These are phyloP conservation scores for Brachyistius frenatus DNA, from an alignment of 2,113 vertebrate species.

Conservation along the genomic window DNA sequence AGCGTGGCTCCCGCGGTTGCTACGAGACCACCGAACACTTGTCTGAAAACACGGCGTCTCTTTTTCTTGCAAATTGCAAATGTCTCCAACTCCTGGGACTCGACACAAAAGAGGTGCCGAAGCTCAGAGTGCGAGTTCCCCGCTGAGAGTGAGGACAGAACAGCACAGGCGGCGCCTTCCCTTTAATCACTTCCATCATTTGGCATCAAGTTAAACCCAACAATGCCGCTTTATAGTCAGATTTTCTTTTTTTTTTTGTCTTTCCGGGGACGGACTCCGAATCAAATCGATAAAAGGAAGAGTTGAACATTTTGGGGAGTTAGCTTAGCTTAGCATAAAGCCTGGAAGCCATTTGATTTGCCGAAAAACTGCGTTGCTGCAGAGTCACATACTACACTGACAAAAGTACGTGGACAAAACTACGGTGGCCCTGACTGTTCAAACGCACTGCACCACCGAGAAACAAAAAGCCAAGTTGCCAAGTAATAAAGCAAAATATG, in stretches of 20 bases:
- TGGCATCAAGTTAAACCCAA: slow-evolving; percentile 1
- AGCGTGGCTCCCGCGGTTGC: slow-evolving; percentile 57
- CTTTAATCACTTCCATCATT: background rate
- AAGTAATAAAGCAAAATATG: no score
- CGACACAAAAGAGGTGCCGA: background rate
- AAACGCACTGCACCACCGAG: no score
- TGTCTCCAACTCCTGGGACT: slow-evolving; percentile 32
- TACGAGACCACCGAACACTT: slow-evolving; percentile 48
- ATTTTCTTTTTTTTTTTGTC: background rate
- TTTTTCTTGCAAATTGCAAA: slow-evolving; percentile 24
- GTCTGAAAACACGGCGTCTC: slow-evolving; percentile 21
- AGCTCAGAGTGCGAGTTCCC: slow-evolving; percentile 40
- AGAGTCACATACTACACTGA: no score
- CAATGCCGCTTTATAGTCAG: background rate
- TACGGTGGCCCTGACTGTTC: no score
- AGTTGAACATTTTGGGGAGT: no score
- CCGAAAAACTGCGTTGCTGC: no score
- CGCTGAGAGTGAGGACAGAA: slow-evolving; percentile 22
- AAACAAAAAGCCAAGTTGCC: no score
- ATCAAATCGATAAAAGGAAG: no score
- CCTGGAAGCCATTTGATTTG: no score
- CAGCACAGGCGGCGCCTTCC: background rate
- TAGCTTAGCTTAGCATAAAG: no score
- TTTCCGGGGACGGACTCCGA: background rate
- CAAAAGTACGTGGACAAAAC: no score